Base-by-base conservation (phyloP, 2,888 invertebrate species). In the Hemicrepidius hirtus region DNA sequence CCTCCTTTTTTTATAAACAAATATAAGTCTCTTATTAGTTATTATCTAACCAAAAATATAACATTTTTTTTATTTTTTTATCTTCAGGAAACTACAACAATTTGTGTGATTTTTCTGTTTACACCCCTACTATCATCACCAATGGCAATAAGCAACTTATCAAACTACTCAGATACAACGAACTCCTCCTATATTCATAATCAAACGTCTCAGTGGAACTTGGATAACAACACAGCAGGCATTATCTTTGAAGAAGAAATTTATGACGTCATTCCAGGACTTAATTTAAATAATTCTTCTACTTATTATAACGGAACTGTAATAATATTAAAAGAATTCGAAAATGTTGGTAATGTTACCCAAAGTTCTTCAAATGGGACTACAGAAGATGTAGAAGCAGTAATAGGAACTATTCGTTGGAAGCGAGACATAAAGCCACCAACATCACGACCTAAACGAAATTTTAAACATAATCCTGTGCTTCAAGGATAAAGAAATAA, bases 131-230 rank as follows among this genome's bases (percentile, higher is more conserved):
- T 13, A 6, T 13, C 13, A 40, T 40, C n/a, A 13, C n/a, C 40
- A 40, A 13, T 13, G n/a, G 13, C 13, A 40, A 1, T 3, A n/a
- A 3, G 7, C 32, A 32, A 1, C 13, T 40, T 6, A 40, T 13
- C 2, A 40, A 13, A 40, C 13, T 40, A 40, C 40, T 40, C 40
- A 40, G n/a, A 13, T 40, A 40, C 13, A 40, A 40, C 40, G 40
- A 40, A 40, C 40, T 40, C 40, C 40, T 40, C 40, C 6, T 40
- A 40, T 40, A 40, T 40, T 40, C 40, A 13, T 40, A 40, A 40
- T 40, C 13, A 40, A 13, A 13, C 40, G 2, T n/a, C 9, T 5
- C 1, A 32, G 1, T 32, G 7, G 7, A 32, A 9, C 9, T 32
- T 6, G 32, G 32, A 32, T 9, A 32, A 32, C 32, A 32, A 6